A percentile compares a stretch with the other conserved stretches of the same genome.
Evolutionary conservation across 2,888 invertebrate genomes (phyloP).

Genomic region (Maniola hyperantus): DNA sequence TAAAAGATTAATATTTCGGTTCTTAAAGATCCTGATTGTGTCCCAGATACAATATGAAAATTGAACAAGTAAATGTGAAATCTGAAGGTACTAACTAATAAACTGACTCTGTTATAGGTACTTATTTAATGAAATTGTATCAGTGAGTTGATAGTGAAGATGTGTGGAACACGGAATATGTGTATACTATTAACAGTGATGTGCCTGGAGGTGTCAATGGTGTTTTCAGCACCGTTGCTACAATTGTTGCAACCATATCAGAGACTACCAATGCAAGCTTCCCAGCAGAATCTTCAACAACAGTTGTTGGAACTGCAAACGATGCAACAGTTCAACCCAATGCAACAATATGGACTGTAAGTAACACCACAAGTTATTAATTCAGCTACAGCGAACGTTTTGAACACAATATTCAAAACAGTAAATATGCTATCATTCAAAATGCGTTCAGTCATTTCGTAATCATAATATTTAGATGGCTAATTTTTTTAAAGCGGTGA

Average conservation of each 20-base stretch:
- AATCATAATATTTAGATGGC: too few relatives aligned
- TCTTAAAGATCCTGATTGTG: neutral
- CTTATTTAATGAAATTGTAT: neutral
- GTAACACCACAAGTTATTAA: slow-evolving; percentile 37
- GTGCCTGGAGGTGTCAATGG: slow-evolving; percentile 45
- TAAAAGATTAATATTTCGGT: neutral
- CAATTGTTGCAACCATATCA: slow-evolving; percentile 47
- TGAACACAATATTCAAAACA: too few relatives aligned
- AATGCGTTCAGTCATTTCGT: too few relatives aligned
- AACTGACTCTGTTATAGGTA: neutral
- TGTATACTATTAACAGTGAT: slow-evolving; percentile 40
- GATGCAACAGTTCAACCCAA: slow-evolving; percentile 46
- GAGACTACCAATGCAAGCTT: slow-evolving; percentile 41
- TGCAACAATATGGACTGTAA: slow-evolving; percentile 50
- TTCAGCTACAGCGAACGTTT: too few relatives aligned
- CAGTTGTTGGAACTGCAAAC: slow-evolving; percentile 49
- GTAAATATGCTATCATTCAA: too few relatives aligned
- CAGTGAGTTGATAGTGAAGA: slow-evolving; percentile 7
- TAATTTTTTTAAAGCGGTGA: too few relatives aligned
- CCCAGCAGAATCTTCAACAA: slow-evolving; percentile 49
- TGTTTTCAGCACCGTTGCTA: slow-evolving; percentile 51
- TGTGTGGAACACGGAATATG: slow-evolving; percentile 8
- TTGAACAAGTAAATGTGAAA: neutral
- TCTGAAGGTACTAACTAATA: neutral
- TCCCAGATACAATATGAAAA: neutral